A percentile compares a stretch with the other conserved stretches of the same genome.
Conservation (phyloP, 2,797 vertebrate genomes). For the Sebastes alutus region DNA sequence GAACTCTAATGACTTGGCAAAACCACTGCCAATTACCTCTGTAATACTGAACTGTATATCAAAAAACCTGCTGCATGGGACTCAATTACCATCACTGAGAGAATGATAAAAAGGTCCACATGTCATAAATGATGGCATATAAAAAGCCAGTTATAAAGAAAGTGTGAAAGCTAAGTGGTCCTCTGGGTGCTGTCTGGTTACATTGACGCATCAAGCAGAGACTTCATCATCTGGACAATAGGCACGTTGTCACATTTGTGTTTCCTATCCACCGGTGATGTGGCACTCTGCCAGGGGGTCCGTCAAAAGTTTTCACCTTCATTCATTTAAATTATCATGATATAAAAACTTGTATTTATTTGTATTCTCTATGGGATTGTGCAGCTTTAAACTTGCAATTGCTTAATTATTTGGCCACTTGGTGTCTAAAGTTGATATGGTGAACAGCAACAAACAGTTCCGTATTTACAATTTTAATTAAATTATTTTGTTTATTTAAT, state of each 20-base stretch:
- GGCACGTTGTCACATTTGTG: not conserved
- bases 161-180: not conserved
- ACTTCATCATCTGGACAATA: not conserved
- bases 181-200: not conserved
- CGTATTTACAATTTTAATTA: not conserved
- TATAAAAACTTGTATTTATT: too few relatives aligned
- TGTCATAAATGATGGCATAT: conserved; percentile 16
- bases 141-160: conserved; percentile 17
- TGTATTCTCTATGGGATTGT: too few relatives aligned
- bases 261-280: not conserved
- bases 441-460: not conserved
- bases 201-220: not conserved
- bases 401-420: not conserved
- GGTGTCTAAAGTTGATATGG: not conserved
- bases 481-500: too few relatives aligned
- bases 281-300: not conserved
- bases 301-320: not conserved
- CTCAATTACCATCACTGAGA: conserved; percentile 32
- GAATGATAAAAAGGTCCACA: conserved; percentile 39
- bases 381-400: not conserved
- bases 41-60: conserved; percentile 26
- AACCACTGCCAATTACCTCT: conserved; percentile 44
- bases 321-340: not conserved
- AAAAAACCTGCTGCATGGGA: conserved; percentile 42
- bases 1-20: conserved; percentile 46